Evolutionary conservation across 2,888 invertebrate species (phyloP).

Genomic region (Harmothoe impar): DNA sequence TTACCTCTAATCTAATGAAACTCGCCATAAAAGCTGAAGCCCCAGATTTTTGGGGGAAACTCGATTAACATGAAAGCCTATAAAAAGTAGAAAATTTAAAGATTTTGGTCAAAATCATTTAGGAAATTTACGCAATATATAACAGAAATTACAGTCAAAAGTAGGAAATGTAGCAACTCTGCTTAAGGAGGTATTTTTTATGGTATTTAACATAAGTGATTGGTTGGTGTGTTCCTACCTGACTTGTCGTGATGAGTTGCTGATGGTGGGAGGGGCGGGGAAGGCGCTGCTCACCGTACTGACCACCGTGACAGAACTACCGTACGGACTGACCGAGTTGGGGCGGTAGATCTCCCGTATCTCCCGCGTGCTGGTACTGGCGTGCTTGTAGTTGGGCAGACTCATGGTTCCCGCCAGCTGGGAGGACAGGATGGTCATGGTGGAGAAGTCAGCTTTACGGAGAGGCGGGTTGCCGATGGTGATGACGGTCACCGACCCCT

Average conservation of each 20-base stretch:
- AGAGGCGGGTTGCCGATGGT: conserved; percentile 79
- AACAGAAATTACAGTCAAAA: too few relatives aligned
- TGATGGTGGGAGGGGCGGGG: conserved; percentile 11
- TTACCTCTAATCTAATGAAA: too few relatives aligned
- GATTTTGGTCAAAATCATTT: too few relatives aligned
- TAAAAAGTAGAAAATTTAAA: too few relatives aligned
- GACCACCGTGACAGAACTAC: conserved; percentile 26
- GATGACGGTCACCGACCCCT: conserved; percentile 81
- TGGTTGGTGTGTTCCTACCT: too few relatives aligned
- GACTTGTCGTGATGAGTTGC: conserved; percentile 45
- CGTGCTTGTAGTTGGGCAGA: conserved; percentile 66
- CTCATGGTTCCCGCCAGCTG: conserved; percentile 61
- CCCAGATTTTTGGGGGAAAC: too few relatives aligned
- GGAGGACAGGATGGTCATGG: conserved; percentile 62
- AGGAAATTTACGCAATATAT: too few relatives aligned
- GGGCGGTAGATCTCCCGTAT: conserved; percentile 60
- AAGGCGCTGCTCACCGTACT: conserved; percentile 30
- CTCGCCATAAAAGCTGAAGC: too few relatives aligned
- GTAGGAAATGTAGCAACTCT: too few relatives aligned
- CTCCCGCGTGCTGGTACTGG: conserved; percentile 70
- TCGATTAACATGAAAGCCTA: too few relatives aligned
- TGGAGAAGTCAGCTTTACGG: conserved; percentile 71
- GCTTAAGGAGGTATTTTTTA: too few relatives aligned
- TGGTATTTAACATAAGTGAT: too few relatives aligned
- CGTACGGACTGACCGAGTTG: conserved; percentile 42